These are phyloP conservation scores for Napeogenes inachia DNA, from an alignment of 2,888 invertebrate species.

Conservation along the genomic window DNA sequence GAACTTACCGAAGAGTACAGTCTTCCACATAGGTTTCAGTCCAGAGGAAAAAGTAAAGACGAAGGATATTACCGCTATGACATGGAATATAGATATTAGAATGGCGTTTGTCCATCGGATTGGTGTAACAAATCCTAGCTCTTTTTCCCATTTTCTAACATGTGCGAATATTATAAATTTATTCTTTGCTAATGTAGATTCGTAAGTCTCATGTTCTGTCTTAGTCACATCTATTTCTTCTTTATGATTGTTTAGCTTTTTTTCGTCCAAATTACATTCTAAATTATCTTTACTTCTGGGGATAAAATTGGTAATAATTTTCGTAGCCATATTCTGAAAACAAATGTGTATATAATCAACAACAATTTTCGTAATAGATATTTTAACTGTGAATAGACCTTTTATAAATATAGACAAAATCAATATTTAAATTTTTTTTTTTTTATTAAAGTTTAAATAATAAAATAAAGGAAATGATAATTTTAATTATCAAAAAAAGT, in stretches of 20 bases:
- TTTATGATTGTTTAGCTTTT: background rate
- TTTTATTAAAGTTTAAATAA: too few species aligned
- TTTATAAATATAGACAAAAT: background rate
- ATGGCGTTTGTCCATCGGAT: slow-evolving; percentile 81
- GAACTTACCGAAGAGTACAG: slow-evolving; percentile 79
- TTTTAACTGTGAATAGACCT: too few species aligned
- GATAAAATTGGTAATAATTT: slow-evolving; percentile 8
- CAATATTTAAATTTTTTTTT: too few species aligned
- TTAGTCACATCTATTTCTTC: background rate
- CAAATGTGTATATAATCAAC: slow-evolving; percentile 6
- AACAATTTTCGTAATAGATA: background rate
- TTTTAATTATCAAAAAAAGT: too few species aligned
- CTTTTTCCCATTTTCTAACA: slow-evolving; percentile 55
- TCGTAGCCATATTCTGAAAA: slow-evolving; percentile 33
- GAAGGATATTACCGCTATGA: slow-evolving; percentile 58
- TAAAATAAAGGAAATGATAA: too few species aligned
- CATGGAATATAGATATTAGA: slow-evolving; percentile 71
- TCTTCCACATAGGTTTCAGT: slow-evolving; percentile 51
- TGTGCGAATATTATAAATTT: slow-evolving; percentile 46
- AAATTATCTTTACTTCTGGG: too few species aligned
- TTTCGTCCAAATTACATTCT: background rate
- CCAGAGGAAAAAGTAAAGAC: slow-evolving; percentile 41
- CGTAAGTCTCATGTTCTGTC: slow-evolving; percentile 36
- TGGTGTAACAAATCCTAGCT: slow-evolving; percentile 74
- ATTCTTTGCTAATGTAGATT: slow-evolving; percentile 40